phyloP scores from a whole-genome alignment of 2,113 vertebrate species.

The Otis tarda region DNA sequence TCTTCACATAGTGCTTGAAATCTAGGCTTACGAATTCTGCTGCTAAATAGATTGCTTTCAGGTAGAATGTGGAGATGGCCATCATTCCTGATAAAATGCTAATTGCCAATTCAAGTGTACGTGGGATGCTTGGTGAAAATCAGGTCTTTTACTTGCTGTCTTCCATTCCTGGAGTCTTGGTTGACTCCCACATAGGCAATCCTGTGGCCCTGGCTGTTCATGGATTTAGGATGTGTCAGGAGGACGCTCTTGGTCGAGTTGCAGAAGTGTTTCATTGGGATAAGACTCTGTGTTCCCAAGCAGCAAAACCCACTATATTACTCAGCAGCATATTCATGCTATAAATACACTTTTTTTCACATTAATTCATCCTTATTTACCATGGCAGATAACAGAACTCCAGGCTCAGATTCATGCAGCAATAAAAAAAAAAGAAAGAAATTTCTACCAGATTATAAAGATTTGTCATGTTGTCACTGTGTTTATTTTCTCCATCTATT shows the following conservation, averaged over 20 bases:
- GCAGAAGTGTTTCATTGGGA: background rate
- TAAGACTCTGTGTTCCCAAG: background rate
- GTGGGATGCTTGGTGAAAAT: background rate
- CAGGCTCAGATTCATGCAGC: constrained; percentile 27
- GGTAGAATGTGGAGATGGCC: background rate
- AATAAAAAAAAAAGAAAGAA: constrained; percentile 46
- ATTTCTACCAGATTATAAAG: constrained; percentile 58
- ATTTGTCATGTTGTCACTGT: constrained; percentile 64
- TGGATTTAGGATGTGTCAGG: background rate
- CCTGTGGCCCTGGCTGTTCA: background rate
- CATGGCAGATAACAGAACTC: constrained; percentile 50
- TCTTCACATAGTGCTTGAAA: background rate
- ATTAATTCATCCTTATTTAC: constrained; percentile 65
- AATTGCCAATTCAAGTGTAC: background rate
- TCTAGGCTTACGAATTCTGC: background rate
- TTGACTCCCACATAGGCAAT: background rate
- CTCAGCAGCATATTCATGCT: constrained; percentile 30
- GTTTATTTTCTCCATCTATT: constrained; percentile 58
- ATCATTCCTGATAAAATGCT: background rate
- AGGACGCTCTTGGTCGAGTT: background rate
- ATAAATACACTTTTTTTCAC: background rate
- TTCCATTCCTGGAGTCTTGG: background rate
- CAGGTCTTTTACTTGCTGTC: background rate
- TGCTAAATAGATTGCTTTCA: background rate
- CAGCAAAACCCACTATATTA: constrained; percentile 6